A percentile compares a stretch with the other conserved stretches of the same genome.
phyloP scores from a whole-genome alignment of 2,888 invertebrate genomes.

The Tupiocoris notatus region DNA sequence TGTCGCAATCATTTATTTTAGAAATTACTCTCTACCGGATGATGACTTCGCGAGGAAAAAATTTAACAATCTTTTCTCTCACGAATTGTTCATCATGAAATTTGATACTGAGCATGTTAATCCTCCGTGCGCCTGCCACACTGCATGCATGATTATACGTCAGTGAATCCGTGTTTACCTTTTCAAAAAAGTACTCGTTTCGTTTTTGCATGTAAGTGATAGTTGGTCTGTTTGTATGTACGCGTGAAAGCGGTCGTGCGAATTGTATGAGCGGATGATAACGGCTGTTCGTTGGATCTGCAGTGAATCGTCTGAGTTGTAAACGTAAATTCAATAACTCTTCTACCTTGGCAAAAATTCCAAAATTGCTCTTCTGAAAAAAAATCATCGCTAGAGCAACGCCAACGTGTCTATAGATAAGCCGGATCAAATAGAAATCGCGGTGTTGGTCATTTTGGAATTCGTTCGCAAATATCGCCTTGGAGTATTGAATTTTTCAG shows the following conservation, averaged over 20 bases:
- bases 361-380: no score
- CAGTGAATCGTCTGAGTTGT: no score
- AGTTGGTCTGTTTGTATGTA: not conserved
- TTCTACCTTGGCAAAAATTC: no score
- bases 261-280: no score
- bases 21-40: not conserved
- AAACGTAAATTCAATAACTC: no score
- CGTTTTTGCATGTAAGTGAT: not conserved
- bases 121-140: slow-evolving; percentile 22
- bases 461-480: no score
- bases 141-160: slow-evolving; percentile 33
- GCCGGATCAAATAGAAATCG: no score
- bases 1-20: slow-evolving; percentile 36
- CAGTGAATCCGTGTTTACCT: not conserved
- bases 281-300: no score
- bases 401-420: no score
- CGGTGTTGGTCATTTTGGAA: no score
- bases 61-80: slow-evolving; percentile 18
- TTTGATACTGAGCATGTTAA: slow-evolving; percentile 28
- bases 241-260: not conserved
- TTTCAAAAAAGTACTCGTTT: not conserved
- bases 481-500: no score
- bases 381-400: no score
- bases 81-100: not conserved
- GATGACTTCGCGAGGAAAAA: not conserved